Evolutionary conservation across 2,797 vertebrate species (phyloP).

Genomic region (Melanotaenia nigrans): DNA sequence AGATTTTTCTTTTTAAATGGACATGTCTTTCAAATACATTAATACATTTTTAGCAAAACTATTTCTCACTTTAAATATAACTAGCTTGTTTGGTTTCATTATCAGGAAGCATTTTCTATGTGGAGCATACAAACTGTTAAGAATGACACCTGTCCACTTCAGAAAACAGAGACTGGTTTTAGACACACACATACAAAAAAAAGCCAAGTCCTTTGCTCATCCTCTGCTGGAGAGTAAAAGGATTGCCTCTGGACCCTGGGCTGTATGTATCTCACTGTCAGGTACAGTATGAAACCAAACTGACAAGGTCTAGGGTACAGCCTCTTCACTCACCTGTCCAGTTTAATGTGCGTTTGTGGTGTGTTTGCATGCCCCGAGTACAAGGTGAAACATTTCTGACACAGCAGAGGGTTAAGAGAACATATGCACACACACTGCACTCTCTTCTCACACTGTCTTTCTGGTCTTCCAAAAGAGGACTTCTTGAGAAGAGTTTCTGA

Average conservation of each 20-base stretch:
- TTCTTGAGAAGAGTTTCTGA: slow-evolving; percentile 65
- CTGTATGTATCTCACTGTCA: slow-evolving; percentile 68
- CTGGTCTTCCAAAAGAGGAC: slow-evolving; percentile 54
- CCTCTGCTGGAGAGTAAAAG: slow-evolving; percentile 57
- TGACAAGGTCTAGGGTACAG: slow-evolving; percentile 68
- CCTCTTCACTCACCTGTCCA: slow-evolving; percentile 69
- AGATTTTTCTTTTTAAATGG: too few species aligned
- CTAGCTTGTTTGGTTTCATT: not conserved
- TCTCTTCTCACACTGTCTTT: slow-evolving; percentile 42
- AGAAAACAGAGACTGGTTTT: slow-evolving; percentile 31
- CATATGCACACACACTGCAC: slow-evolving; percentile 37
- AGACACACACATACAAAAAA: slow-evolving; percentile 21
- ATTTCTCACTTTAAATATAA: not conserved
- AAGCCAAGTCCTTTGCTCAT: slow-evolving; percentile 49
- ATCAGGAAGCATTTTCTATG: slow-evolving; percentile 7
- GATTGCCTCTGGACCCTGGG: slow-evolving; percentile 61
- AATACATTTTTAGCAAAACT: not conserved
- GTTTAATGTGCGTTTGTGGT: slow-evolving; percentile 53
- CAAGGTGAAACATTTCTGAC: slow-evolving; percentile 79
- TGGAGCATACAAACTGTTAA: slow-evolving; percentile 33
- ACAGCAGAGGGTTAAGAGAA: slow-evolving; percentile 68
- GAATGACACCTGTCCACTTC: slow-evolving; percentile 39
- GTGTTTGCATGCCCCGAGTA: slow-evolving; percentile 40
- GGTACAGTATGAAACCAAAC: slow-evolving; percentile 66
- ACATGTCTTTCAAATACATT: not conserved